Evolutionary conservation across 2,888 invertebrate genomes (phyloP), one percentile per base, ranked within the genome.

Genomic region (Cephonodes hylas): DNA sequence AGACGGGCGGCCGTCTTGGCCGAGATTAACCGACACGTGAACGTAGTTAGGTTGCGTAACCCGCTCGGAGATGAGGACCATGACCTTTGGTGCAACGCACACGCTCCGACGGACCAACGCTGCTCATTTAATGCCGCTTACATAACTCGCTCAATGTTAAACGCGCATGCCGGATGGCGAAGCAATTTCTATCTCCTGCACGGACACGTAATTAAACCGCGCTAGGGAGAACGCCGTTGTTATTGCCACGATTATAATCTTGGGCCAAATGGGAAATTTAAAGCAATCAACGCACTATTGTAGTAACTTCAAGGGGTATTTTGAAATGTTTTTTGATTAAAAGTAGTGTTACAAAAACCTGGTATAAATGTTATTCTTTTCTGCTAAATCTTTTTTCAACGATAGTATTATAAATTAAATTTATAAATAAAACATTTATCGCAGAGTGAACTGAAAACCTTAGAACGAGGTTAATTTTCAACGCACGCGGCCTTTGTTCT

Each of bases 71-170:
- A 59, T 48, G 63, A 68, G 70, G 76, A 73, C 83, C 81, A 69
- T 81, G 85, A 84, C 85, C 85, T 85, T 84, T 83, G 66, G 64
- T 68, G 73, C 68, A 72, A 70, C 69, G 69, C 70, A 72, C 65
- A 69, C 67, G 66, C 67, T 63, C 62, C 68, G 64, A 57, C 22
- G n/a, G 13, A 42, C 60, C 7, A 38, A 62, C 66, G 62, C 59
- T 66, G 64, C 60, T 66, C 64, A 61, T 65, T 63, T 64, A 69
- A 64, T 58, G 64, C 65, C 65, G 61, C 71, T 76, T 75, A 74
- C 65, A 70, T 75, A 74, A 70, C 58, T 59, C 63, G 63, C 64
- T 67, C 58, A 65, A 64, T 64, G 66, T 63, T 59, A 59, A 27
- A 38, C n/a, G 38, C 10, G 53, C 18, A 18, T 18, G 15, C 23